A percentile compares a stretch with the other conserved stretches of the same genome.
Evolutionary conservation across 2,888 invertebrate genomes (phyloP).

Genomic region (Orchesellides sinensis): DNA sequence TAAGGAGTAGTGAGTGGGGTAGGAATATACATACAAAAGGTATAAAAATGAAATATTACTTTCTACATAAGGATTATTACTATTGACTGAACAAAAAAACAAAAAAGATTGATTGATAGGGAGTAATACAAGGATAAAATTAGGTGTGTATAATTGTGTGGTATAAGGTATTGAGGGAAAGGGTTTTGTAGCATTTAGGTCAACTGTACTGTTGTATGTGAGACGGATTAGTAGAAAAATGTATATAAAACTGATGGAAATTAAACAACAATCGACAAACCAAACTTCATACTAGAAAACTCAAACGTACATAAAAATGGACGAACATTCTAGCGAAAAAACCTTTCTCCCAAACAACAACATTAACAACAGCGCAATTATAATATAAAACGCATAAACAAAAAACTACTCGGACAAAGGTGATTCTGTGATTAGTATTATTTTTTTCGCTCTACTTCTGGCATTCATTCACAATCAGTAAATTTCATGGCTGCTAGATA

Average conservation of each 20-base stretch:
- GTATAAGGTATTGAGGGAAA: neutral
- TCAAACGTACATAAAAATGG: constrained; percentile 2
- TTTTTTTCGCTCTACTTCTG: constrained; percentile 61
- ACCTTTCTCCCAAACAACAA: constrained; percentile 62
- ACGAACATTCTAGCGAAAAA: constrained; percentile 9
- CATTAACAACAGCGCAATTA: constrained; percentile 55
- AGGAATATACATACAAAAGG: constrained; percentile 32
- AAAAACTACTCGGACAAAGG: constrained; percentile 67
- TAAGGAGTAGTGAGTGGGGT: neutral
- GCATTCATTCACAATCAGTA: constrained; percentile 26
- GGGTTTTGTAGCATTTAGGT: constrained; percentile 22
- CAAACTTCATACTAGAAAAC: neutral
- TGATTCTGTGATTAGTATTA: constrained; percentile 60
- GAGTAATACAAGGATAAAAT: neutral
- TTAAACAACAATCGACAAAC: constrained; percentile 47
- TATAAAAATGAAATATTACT: constrained; percentile 48
- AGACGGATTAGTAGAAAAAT: constrained; percentile 59
- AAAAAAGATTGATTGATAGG: neutral
- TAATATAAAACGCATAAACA: constrained; percentile 55
- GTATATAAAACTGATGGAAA: constrained; percentile 34
- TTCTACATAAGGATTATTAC: constrained; percentile 28
- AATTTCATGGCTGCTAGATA: constrained; percentile 4
- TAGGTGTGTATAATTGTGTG: neutral
- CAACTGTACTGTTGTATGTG: constrained; percentile 59
- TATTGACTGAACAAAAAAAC: constrained; percentile 36